Percentiles rank a stretch among this genome's conserved stretches.
These are phyloP conservation scores for Anoncus sp. DNA, from an alignment of 2,888 invertebrate genomes.

Conservation along the genomic window DNA sequence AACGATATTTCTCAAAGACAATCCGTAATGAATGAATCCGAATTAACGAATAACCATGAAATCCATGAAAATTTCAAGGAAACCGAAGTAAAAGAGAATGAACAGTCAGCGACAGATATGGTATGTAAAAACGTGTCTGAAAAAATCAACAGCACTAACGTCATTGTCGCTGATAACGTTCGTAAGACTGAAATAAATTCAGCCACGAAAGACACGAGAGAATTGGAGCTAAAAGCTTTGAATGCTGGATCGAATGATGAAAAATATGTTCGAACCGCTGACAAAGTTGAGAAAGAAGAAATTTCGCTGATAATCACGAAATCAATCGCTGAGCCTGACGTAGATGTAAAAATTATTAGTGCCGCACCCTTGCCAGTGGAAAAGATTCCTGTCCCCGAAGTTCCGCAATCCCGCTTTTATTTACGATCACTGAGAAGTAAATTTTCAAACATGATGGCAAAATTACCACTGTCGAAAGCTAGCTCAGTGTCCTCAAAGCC, in stretches of 20 bases:
- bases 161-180: conserved; percentile 53
- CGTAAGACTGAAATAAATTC: conserved; percentile 46
- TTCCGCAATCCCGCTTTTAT: conserved; percentile 57
- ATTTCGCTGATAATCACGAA: background rate
- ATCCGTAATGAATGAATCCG: background rate
- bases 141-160: conserved; percentile 47
- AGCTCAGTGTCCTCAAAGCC: conserved; percentile 52
- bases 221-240: background rate
- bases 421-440: conserved; percentile 61
- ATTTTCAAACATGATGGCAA: conserved; percentile 66
- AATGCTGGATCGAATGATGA: conserved; percentile 17
- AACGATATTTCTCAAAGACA: background rate
- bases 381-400: conserved; percentile 31
- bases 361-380: conserved; percentile 24
- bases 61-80: conserved; percentile 11
- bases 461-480: conserved; percentile 62
- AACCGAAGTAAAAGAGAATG: background rate
- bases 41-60: background rate
- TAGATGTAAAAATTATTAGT: conserved; percentile 11
- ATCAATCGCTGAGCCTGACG: conserved; percentile 10
- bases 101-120: conserved; percentile 26
- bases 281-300: conserved; percentile 25
- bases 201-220: conserved; percentile 15
- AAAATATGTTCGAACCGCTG: background rate
- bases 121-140: conserved; percentile 49